Base-by-base conservation (phyloP, 2,113 vertebrate species). In the Clarias gariepinus region DNA sequence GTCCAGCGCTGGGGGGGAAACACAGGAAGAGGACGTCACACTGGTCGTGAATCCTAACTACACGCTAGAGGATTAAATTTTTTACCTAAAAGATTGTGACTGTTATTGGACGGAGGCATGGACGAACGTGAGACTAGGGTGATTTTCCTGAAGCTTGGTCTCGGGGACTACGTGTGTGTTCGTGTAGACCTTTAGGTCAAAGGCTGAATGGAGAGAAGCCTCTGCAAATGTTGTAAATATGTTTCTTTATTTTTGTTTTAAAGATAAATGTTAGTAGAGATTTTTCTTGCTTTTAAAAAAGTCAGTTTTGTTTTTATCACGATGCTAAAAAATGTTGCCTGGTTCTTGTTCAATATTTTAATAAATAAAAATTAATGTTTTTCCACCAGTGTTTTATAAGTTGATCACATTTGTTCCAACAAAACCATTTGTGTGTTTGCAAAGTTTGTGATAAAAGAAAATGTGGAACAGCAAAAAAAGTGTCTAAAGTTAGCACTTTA, bases 21-120 rank as follows among this genome's bases (percentile, higher is more conserved):
- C 84, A 58, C 88, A 92, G 63, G 94, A 92, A 3, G 91, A 96
- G 71, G 97, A 98, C 25, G 96, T 94, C 0, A 97, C 96, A 81
- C 92, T 99, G 86, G 98, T 99, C 0, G 98, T 99, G 88, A 99
- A 99, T 91, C 98, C 98, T 25, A 99, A 99, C 94, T 99, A 99
- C 91, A 92, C 94, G 58, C 94, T 99, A 86, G 98, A 99, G 87
- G 98, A 99, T 90, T 99, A 92, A 36, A 91, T 52, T 23, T 84
- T 12, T 57, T 41, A 33, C 36, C 25, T 30, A 58, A 84, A 84
- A 73, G 15, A 10, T 15, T 13, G 41, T 15, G 73, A 78, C 11
- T 12, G 23, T 11, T 61, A 61, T n/a, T 18, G 30, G 28, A 21
- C 19, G 15, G 19, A 41, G 83, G 13, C 8, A n/a, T 28, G 16